Evolutionary conservation across 1,140 invertebrate genomes (phyloP), one percentile per base, ranked within the genome.

Genomic region (Drosophila kepulauana): DNA sequence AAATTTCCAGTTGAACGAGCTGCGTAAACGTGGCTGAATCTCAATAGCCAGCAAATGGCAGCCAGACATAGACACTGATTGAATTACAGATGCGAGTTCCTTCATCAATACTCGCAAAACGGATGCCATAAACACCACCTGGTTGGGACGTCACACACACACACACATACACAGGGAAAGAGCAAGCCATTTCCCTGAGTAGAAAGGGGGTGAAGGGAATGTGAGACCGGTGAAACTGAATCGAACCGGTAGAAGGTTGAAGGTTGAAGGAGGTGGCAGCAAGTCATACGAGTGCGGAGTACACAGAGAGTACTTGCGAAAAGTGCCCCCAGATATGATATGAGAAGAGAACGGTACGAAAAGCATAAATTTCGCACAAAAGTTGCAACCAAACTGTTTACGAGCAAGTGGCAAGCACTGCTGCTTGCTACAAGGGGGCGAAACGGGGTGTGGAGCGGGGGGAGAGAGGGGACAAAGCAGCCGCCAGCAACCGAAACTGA

Each of bases 41-140:
- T 81, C 81, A 81, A 81, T 69, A 78, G 79, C 63, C 61, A 72
- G 62, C 71, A 79, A 79, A 78, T 81, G 78, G 81, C 75, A 86
- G 82, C 71, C 85, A 89, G 87, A 91, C 85, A 91, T 91, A 88
- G 88, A 91, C 84, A 85, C 85, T 81, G 78, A 91, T 91, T 91
- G 88, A 89, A 91, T 85, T 89, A 91, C 84, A 85, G 89, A 91
- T 91, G 86, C 81, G 89, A 89, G 89, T 86, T 91, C 85, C 85
- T 90, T 91, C 85, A 91, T 91, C 89, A 90, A 91, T 90, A 88
- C 85, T 88, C 71, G 81, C 78, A 86, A 33, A 91, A 82, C 89
- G 89, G 89, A 91, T 91, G 90, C 89, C 84, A 91, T 91, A 91
- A 91, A 91, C 89, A 82, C 81, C 82, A 91, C 79, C 89, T 91